Evolutionary conservation across 2,888 invertebrate species (phyloP).

Genomic region (Lycocerus yunnanus): DNA sequence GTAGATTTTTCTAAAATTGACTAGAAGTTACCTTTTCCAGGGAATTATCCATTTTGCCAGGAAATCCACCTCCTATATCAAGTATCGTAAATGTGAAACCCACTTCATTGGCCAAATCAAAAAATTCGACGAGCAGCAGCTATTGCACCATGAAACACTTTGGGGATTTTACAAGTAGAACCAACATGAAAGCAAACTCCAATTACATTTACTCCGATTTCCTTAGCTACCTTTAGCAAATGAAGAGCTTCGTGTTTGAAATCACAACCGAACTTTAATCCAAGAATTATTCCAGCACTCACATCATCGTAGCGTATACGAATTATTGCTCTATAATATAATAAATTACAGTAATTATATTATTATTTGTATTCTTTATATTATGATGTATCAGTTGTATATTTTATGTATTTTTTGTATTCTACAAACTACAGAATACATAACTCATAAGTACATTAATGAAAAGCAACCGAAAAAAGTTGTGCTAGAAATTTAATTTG

Average conservation of each 20-base stretch:
- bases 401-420: no score
- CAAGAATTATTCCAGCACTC: slow-evolving; percentile 83
- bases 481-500: no score
- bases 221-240: slow-evolving; percentile 73
- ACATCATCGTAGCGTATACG: slow-evolving; percentile 88
- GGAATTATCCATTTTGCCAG: slow-evolving; percentile 69
- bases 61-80: slow-evolving; percentile 91
- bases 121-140: slow-evolving; percentile 67
- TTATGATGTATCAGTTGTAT: no score
- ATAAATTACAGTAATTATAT: background rate
- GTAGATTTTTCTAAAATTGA: slow-evolving; percentile 6
- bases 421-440: no score
- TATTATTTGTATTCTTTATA: no score
- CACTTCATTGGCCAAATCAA: slow-evolving; percentile 69
- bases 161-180: slow-evolving; percentile 83
- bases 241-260: slow-evolving; percentile 74
- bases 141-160: slow-evolving; percentile 81
- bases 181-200: slow-evolving; percentile 94
- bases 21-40: slow-evolving; percentile 66
- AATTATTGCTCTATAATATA: slow-evolving; percentile 71
- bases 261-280: slow-evolving; percentile 94
- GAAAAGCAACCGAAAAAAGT: no score
- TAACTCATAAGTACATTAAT: no score
- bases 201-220: slow-evolving; percentile 74
- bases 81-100: slow-evolving; percentile 80